Conservation (phyloP, 2,888 invertebrate genomes). For the Nomada ruficornis region DNA sequence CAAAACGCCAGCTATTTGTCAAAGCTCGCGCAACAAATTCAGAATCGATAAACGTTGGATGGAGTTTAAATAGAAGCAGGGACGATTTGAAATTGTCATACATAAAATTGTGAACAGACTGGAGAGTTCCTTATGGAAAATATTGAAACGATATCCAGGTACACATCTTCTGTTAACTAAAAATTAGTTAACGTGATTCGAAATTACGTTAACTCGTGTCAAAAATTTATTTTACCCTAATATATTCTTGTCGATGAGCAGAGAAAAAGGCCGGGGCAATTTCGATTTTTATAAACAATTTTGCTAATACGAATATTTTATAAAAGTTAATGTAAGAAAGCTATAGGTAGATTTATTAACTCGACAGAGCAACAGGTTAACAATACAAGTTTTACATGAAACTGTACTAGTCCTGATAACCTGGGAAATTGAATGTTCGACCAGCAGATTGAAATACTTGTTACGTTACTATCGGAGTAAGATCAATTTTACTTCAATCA, state of each 20-base stretch:
- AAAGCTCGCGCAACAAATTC: neutral
- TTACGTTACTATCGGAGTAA: neutral
- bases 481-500: constrained; percentile 8
- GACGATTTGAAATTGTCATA: constrained; percentile 5
- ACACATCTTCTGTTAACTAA: neutral
- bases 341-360: neutral
- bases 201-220: neutral
- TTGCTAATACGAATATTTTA: no score
- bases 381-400: neutral
- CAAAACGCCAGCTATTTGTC: constrained; percentile 19
- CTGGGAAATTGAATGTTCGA: neutral
- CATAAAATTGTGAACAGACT: neutral
- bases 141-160: constrained; percentile 14
- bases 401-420: neutral
- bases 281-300: no score
- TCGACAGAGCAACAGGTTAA: neutral
- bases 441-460: neutral
- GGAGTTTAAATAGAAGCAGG: neutral
- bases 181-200: no score
- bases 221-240: no score
- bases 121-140: constrained; percentile 13
- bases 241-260: no score
- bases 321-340: neutral
- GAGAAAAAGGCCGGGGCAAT: no score
- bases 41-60: neutral